Conservation (phyloP, 2,888 invertebrate species). For the Anoplius nigerrimus region DNA sequence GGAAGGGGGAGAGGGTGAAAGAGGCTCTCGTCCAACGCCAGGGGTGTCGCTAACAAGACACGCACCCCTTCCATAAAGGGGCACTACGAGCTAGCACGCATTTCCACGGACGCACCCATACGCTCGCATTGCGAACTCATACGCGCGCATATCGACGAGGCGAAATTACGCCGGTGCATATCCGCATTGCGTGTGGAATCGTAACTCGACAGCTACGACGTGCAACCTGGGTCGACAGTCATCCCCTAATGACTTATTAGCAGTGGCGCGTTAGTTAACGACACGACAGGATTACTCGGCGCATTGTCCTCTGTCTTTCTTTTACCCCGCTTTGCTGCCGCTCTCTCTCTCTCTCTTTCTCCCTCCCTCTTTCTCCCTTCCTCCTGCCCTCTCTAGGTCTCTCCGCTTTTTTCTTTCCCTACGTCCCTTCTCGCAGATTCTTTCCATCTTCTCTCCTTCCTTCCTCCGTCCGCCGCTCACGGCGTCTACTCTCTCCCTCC, state of each 20-base stretch:
- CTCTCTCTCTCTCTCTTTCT: conserved; percentile 16
- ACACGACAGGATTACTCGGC: conserved; percentile 60
- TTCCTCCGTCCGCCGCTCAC: conserved; percentile 2
- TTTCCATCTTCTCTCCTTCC: background rate
- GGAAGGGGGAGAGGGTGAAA: conserved; percentile 51
- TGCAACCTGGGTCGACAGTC: conserved; percentile 55
- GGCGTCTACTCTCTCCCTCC: background rate
- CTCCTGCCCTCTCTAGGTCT: background rate
- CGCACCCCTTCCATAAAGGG: conserved; percentile 65
- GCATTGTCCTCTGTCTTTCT: conserved; percentile 38
- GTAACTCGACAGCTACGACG: conserved; percentile 41
- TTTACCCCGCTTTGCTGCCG: conserved; percentile 12
- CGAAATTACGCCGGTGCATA: conserved; percentile 9
- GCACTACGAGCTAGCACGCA: conserved; percentile 57
- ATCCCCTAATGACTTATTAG: conserved; percentile 73
- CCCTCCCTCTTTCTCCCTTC: background rate
- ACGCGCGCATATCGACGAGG: conserved; percentile 3
- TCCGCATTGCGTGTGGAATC: conserved; percentile 54
- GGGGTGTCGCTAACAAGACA: conserved; percentile 75
- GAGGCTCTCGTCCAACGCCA: conserved; percentile 72
- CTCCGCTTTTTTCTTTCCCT: too few relatives aligned
- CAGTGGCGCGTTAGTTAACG: conserved; percentile 67
- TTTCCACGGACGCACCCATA: conserved; percentile 10
- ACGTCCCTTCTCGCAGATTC: background rate
- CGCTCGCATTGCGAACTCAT: background rate